Percentiles rank a stretch among this genome's conserved stretches.
These are phyloP conservation scores for Scolanthus callimorphus DNA, from an alignment of 92 coral and sea anemone species.

Conservation along the genomic window DNA sequence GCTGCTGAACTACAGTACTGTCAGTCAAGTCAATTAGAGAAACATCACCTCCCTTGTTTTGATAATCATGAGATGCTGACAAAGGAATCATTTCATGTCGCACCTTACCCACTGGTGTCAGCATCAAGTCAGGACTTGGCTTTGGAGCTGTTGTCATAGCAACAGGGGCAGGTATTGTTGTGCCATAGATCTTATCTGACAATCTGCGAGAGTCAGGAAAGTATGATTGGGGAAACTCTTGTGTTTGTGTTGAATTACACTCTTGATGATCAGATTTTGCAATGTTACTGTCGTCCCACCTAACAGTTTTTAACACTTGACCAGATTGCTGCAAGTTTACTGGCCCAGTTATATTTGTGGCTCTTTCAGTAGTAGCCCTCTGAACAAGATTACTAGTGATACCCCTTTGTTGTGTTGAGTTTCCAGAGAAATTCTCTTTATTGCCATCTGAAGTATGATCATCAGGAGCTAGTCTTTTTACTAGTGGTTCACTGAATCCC, in stretches of 20 bases:
- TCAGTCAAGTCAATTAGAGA: constrained; percentile 21
- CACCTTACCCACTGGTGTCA: constrained; percentile 54
- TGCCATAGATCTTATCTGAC: constrained; percentile 1
- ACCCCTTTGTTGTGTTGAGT: not conserved
- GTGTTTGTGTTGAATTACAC: not conserved
- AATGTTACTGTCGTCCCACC: not conserved
- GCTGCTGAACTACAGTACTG: constrained; percentile 2
- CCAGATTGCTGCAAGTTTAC: not conserved
- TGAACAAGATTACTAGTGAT: not conserved
- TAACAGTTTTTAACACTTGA: not conserved
- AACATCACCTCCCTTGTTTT: constrained; percentile 11
- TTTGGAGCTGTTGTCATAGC: constrained; percentile 55
- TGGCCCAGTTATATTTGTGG: not conserved
- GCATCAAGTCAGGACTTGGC: constrained; percentile 71
- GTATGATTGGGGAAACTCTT: not conserved
- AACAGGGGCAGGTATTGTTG: constrained; percentile 50
- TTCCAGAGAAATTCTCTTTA: not conserved
- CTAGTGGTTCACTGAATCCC: constrained; percentile 40
- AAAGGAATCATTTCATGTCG: constrained; percentile 46
- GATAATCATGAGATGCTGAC: constrained; percentile 22
- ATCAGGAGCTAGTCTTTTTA: constrained; percentile 27
- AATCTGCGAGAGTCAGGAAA: not conserved
- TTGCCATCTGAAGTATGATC: not conserved
- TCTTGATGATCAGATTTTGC: not conserved
- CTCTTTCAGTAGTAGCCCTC: not conserved